Percentiles rank a stretch among this genome's conserved stretches.
Evolutionary conservation across 2,113 vertebrate genomes (phyloP).

Genomic region (Bubo scandiacus): DNA sequence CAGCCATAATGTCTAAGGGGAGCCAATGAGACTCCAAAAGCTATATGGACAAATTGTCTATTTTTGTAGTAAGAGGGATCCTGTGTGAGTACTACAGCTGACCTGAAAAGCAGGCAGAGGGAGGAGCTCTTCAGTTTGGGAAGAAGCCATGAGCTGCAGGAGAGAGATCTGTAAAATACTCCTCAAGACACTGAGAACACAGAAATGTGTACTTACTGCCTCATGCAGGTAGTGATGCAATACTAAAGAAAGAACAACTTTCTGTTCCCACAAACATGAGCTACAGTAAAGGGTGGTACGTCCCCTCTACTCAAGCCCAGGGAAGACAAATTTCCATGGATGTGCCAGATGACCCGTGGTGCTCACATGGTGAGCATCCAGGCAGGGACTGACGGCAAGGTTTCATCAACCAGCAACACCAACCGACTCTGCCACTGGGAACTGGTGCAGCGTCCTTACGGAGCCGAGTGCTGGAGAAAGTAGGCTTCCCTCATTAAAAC

Average conservation of each 20-base stretch:
- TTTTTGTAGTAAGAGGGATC: neutral
- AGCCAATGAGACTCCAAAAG: neutral
- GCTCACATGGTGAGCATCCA: neutral
- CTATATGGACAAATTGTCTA: neutral
- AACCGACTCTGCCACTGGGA: neutral
- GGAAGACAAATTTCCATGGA: neutral
- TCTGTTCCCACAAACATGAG: neutral
- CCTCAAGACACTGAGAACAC: neutral
- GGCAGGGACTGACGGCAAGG: neutral
- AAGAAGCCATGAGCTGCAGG: neutral
- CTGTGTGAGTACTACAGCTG: neutral
- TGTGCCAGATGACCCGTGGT: rapidly evolving
- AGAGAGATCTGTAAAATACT: neutral
- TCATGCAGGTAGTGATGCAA: neutral
- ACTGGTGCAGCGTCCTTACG: no score
- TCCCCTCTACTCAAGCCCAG: neutral
- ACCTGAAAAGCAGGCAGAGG: neutral
- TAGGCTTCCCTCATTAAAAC: neutral
- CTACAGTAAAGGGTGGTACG: neutral
- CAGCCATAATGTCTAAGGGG: neutral
- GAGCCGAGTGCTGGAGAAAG: rapidly evolving
- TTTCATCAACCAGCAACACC: neutral
- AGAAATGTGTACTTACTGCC: neutral
- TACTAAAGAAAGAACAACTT: rapidly evolving
- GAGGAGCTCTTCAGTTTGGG: neutral